phyloP scores from a whole-genome alignment of 64 coral and sea anemone genomes.

The Montipora efflorescens region DNA sequence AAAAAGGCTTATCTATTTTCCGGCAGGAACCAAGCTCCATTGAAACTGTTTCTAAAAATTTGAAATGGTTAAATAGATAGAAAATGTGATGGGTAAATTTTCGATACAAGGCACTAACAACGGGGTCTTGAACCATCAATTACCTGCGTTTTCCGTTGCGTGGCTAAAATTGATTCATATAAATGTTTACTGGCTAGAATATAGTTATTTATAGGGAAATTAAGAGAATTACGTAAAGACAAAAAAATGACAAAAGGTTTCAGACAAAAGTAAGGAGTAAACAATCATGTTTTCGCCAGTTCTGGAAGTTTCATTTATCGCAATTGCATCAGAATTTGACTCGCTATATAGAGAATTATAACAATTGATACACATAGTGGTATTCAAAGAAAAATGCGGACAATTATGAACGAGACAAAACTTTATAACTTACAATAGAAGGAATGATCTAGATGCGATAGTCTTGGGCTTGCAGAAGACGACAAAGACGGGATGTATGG shows the following conservation, averaged over 20 bases:
- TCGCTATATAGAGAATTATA: too few species aligned
- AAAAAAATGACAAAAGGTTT: neutral
- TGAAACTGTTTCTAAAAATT: too few species aligned
- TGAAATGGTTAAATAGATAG: too few species aligned
- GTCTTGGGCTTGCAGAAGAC: neutral
- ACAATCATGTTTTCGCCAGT: neutral
- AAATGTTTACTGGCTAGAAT: too few species aligned
- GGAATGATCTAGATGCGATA: neutral
- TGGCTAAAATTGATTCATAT: neutral
- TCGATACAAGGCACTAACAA: too few species aligned
- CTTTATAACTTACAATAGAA: slow-evolving; percentile 9
- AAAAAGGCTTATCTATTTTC: too few species aligned
- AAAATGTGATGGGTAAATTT: too few species aligned
- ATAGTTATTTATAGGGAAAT: neutral
- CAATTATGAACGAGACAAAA: neutral
- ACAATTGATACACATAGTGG: too few species aligned
- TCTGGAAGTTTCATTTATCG: neutral
- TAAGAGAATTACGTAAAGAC: neutral
- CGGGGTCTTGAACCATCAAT: too few species aligned
- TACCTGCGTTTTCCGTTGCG: neutral
- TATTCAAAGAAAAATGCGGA: neutral
- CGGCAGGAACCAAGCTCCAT: too few species aligned
- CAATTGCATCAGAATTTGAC: neutral
- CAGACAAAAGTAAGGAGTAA: slow-evolving; percentile 6
- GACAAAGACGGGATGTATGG: neutral